Conservation (phyloP, 2,888 invertebrate genomes). For the Hoplodrina ambigua region DNA sequence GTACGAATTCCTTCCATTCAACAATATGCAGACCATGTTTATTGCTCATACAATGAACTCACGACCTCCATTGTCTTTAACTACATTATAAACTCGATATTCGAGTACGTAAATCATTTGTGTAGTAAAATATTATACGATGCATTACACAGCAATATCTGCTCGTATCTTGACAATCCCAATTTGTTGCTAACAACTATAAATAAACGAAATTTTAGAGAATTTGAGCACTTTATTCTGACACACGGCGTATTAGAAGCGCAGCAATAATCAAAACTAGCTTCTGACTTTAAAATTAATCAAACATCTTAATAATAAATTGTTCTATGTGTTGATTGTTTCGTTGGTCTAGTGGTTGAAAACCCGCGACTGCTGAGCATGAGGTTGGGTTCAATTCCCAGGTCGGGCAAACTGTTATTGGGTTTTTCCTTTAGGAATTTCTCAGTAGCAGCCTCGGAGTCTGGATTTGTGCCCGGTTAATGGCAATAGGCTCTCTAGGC, state of each 20-base stretch:
- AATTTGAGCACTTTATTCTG: slow-evolving; percentile 15
- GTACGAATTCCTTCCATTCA: background rate
- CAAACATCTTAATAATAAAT: too few relatives aligned
- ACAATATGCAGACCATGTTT: background rate
- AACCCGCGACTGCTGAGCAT: too few relatives aligned
- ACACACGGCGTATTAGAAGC: slow-evolving; percentile 16
- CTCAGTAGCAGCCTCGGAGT: too few relatives aligned
- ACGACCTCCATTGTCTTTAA: slow-evolving; percentile 35
- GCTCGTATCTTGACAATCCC: slow-evolving; percentile 43
- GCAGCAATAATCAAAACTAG: background rate
- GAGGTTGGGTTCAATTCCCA: too few relatives aligned
- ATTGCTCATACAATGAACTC: slow-evolving; percentile 31
- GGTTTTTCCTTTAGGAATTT: too few relatives aligned
- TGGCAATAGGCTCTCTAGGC: too few relatives aligned
- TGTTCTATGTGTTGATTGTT: too few relatives aligned
- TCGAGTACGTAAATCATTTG: slow-evolving; percentile 34
- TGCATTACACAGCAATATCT: slow-evolving; percentile 26
- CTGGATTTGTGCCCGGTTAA: too few relatives aligned
- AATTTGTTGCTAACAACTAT: slow-evolving; percentile 38
- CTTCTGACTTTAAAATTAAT: too few relatives aligned
- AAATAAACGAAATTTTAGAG: slow-evolving; percentile 40
- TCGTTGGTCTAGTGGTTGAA: too few relatives aligned
- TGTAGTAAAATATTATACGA: slow-evolving; percentile 19
- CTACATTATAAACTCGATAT: slow-evolving; percentile 34
- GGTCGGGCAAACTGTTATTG: too few relatives aligned